Percentiles rank a stretch among this genome's conserved stretches.
Conservation (phyloP, 1,140 invertebrate species). For the Neocloeon triangulifer region DNA sequence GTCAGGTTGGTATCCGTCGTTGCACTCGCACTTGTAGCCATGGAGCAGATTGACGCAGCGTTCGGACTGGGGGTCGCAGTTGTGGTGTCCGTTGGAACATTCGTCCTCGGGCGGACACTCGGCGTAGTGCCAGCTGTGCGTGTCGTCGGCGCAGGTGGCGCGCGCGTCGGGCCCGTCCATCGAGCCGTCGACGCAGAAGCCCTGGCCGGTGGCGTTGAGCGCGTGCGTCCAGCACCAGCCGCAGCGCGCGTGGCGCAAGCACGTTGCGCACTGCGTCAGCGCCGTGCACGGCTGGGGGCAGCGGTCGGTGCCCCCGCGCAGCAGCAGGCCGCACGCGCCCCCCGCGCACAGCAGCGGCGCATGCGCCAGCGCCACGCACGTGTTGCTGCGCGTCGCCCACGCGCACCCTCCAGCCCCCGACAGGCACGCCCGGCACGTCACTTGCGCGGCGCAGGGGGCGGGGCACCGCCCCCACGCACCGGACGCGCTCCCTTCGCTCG, state of each 20-base stretch:
- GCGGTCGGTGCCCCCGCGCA: conserved; percentile 40
- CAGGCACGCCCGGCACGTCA: no score
- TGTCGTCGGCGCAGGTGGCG: neutral
- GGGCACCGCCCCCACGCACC: no score
- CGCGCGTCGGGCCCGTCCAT: conserved; percentile 31
- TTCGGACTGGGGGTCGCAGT: conserved; percentile 65
- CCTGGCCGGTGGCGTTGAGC: conserved; percentile 11
- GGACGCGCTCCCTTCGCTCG: no score
- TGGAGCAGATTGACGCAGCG: conserved; percentile 48
- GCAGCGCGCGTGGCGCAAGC: conserved; percentile 66
- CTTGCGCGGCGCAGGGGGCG: no score
- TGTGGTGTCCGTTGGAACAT: conserved; percentile 76
- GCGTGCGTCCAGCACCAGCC: conserved; percentile 17
- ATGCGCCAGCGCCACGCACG: conserved; percentile 68
- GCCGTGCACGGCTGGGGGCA: conserved; percentile 67
- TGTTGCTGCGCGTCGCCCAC: no score
- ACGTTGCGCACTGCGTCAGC: conserved; percentile 67
- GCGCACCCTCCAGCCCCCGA: no score
- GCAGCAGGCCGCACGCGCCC: conserved; percentile 68
- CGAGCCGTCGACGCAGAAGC: conserved; percentile 54
- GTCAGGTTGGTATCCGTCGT: conserved; percentile 40
- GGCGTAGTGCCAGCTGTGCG: conserved; percentile 58
- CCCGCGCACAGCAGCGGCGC: conserved; percentile 67
- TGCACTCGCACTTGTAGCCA: conserved; percentile 72
- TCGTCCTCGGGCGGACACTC: conserved; percentile 83